Conservation (phyloP, 2,888 invertebrate genomes). For the Pseudococcus jackbeardsleyi region DNA sequence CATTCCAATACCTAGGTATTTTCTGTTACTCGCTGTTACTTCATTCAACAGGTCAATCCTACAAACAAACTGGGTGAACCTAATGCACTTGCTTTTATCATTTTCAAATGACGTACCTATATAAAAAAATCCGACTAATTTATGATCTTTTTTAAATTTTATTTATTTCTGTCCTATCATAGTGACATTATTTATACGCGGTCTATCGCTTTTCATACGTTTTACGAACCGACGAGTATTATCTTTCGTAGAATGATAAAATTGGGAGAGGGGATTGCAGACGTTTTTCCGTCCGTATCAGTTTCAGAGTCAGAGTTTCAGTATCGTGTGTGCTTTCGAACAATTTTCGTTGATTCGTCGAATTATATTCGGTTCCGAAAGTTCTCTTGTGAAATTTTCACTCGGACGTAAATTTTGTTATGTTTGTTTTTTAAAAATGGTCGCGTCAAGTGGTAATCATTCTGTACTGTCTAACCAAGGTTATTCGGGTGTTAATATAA, state of each 20-base stretch:
- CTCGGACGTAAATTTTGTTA: conserved; percentile 13
- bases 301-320: background rate
- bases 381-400: conserved; percentile 9
- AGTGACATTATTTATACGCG: background rate
- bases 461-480: conserved; percentile 20
- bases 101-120: background rate
- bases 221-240: conserved; percentile 4
- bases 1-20: background rate
- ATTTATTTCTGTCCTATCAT: background rate
- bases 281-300: background rate
- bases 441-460: conserved; percentile 42
- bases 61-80: too few relatives aligned
- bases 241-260: conserved; percentile 37
- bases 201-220: background rate
- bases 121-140: background rate
- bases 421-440: conserved; percentile 57
- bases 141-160: background rate
- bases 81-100: background rate
- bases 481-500: conserved; percentile 58
- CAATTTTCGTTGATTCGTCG: conserved; percentile 20
- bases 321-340: conserved; percentile 22
- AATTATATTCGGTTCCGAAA: background rate
- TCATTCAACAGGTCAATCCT: background rate
- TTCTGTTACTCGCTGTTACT: too few relatives aligned
- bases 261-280: background rate